Evolutionary conservation across 1,140 invertebrate species (phyloP).

Genomic region (Neodiprion virginianus): DNA sequence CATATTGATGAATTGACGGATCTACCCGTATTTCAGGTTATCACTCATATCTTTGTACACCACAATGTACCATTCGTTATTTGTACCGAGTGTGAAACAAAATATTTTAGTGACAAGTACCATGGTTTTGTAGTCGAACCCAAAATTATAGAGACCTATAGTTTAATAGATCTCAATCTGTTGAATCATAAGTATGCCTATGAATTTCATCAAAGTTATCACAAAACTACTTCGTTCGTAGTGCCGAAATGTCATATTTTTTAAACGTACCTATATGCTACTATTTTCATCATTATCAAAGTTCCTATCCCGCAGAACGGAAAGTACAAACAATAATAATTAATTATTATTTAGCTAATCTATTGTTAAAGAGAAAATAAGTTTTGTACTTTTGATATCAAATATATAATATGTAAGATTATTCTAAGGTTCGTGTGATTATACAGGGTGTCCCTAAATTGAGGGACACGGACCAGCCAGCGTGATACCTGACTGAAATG

Average conservation of each 20-base stretch:
- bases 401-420: neutral
- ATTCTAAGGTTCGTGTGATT: neutral
- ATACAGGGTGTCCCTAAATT: neutral
- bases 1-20: neutral
- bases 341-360: neutral
- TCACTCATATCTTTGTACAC: neutral
- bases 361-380: neutral
- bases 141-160: neutral
- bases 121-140: neutral
- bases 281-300: neutral
- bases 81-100: neutral
- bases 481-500: too few species aligned
- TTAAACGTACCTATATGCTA: neutral
- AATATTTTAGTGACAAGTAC: neutral
- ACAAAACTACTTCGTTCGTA: neutral
- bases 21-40: neutral
- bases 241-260: neutral
- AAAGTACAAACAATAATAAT: neutral
- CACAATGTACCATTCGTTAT: slow-evolving; percentile 5
- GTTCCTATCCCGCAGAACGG: neutral
- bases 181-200: neutral
- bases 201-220: neutral
- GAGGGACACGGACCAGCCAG: too few species aligned
- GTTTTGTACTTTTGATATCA: neutral
- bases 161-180: neutral